Evolutionary conservation across 2,797 vertebrate genomes (phyloP).

Genomic region (Babyrousa celebensis): DNA sequence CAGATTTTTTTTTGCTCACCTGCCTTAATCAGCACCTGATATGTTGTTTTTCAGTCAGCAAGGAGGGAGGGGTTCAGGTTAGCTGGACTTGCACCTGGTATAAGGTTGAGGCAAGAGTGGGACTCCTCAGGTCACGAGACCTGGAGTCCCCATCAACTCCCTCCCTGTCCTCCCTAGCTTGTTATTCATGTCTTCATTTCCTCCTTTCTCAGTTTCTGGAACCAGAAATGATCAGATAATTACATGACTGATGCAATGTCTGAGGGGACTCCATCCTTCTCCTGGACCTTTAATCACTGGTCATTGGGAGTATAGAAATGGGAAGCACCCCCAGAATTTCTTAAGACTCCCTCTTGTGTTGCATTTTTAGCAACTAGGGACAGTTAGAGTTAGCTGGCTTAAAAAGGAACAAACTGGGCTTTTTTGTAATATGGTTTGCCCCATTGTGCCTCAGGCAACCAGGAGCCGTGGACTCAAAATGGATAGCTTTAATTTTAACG

Average conservation of each 20-base stretch:
- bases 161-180: not conserved
- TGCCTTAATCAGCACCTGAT: not conserved
- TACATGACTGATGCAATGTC: rapidly evolving
- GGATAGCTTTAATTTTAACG: not conserved
- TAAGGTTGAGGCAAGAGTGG: not conserved
- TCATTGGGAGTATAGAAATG: not conserved
- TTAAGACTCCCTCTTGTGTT: not conserved
- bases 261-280: rapidly evolving
- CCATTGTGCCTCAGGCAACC: too few relatives aligned
- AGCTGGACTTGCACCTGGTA: not conserved
- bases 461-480: not conserved
- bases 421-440: not conserved
- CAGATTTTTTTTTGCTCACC: not conserved
- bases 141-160: not conserved
- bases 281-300: not conserved
- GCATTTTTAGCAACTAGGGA: rapidly evolving
- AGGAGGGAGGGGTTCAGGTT: too few relatives aligned
- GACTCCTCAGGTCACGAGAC: not conserved
- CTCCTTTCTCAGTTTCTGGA: not conserved
- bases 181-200: not conserved
- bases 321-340: not conserved
- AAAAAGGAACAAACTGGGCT: not conserved
- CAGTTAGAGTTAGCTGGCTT: not conserved
- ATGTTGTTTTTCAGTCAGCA: not conserved
- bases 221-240: not conserved